Conservation (phyloP, 2,113 vertebrate genomes). For the Tor tambroides region DNA sequence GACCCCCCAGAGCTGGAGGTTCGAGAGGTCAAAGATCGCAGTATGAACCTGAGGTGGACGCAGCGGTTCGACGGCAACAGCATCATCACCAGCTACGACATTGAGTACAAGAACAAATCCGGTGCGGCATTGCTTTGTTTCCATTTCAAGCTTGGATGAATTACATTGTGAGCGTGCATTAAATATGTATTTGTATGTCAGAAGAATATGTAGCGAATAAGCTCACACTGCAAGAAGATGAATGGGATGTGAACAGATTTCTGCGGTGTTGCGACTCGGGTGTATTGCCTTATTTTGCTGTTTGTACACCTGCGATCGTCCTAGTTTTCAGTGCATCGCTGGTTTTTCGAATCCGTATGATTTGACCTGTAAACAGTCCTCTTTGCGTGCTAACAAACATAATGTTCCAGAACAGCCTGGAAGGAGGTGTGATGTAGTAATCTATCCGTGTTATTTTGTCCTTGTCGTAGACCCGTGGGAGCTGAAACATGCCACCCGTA, state of each 20-base stretch:
- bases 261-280: background rate
- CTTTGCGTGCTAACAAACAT: conserved; percentile 20
- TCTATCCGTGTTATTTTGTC: background rate
- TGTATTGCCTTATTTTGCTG: conserved; percentile 17
- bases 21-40: conserved; percentile 94
- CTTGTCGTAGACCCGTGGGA: conserved; percentile 87
- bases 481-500: conserved; percentile 94
- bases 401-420: background rate
- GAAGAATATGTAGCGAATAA: conserved; percentile 23
- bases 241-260: conserved; percentile 20
- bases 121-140: conserved; percentile 72
- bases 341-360: background rate
- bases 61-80: conserved; percentile 98
- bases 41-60: conserved; percentile 98
- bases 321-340: background rate
- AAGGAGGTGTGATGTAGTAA: background rate
- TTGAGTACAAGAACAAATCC: conserved; percentile 99
- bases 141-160: conserved; percentile 39
- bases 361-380: conserved; percentile 1
- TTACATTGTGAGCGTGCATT: conserved; percentile 30
- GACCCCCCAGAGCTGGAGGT: conserved; percentile 96
- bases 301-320: background rate
- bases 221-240: background rate
- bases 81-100: conserved; percentile 97
- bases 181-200: conserved; percentile 42